Conservation (phyloP, 2,888 invertebrate genomes). For the Hydriomena furcata region DNA sequence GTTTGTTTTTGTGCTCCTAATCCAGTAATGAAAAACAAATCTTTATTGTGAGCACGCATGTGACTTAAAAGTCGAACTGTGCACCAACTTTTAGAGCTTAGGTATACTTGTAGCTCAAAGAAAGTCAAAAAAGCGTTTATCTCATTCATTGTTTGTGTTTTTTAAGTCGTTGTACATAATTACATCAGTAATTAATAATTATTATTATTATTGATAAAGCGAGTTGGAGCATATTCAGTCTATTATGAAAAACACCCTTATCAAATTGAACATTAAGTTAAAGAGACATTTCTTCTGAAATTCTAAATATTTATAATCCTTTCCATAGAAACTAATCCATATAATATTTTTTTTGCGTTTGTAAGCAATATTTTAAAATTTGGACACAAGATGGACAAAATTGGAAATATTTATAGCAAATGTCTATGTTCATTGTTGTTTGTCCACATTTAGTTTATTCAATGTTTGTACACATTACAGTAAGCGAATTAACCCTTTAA, state of each 20-base stretch:
- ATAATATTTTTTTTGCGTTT: constrained; percentile 24
- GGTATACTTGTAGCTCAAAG: too few species aligned
- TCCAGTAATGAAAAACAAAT: constrained; percentile 42
- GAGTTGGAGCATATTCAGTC: too few species aligned
- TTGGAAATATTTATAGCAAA: constrained; percentile 66
- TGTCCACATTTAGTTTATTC: constrained; percentile 75
- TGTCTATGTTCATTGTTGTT: constrained; percentile 65
- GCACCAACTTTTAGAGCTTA: neutral
- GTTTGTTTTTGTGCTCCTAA: constrained; percentile 58
- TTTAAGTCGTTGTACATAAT: too few species aligned
- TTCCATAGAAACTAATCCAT: constrained; percentile 29
- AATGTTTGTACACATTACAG: constrained; percentile 63
- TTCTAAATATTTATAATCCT: constrained; percentile 38
- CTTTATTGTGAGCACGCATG: constrained; percentile 25
- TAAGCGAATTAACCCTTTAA: constrained; percentile 57
- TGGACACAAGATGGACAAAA: constrained; percentile 54
- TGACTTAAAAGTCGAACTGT: constrained; percentile 15
- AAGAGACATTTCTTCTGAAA: neutral
- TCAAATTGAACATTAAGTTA: too few species aligned
- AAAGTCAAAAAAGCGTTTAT: too few species aligned
- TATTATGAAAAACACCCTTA: too few species aligned
- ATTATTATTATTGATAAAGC: too few species aligned
- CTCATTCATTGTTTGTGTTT: too few species aligned
- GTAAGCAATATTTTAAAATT: constrained; percentile 9
- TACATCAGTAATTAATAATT: too few species aligned